Conservation (phyloP, 1,140 invertebrate genomes). For the Anoplophora glabripennis region DNA sequence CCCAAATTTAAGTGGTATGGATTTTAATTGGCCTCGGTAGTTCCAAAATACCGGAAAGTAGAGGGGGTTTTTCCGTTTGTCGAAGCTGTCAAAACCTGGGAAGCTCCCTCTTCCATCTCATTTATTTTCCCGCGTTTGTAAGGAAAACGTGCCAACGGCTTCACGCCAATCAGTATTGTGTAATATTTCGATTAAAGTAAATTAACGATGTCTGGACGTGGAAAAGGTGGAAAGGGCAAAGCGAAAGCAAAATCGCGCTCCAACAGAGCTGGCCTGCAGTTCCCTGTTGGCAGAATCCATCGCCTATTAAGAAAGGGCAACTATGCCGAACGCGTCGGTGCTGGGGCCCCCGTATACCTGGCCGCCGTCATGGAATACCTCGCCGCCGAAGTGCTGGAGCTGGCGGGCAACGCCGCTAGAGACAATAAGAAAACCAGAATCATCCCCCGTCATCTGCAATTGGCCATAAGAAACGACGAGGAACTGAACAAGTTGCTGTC, state of each 20-base stretch:
- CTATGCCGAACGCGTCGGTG: conserved; percentile 68
- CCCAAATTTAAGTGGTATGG: too few relatives aligned
- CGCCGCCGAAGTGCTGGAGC: conserved; percentile 66
- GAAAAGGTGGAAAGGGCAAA: conserved; percentile 27
- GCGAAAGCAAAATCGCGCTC: conserved; percentile 26
- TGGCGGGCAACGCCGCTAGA: conserved; percentile 74
- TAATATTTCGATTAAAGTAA: not conserved
- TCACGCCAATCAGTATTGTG: too few relatives aligned
- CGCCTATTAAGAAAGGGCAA: conserved; percentile 63
- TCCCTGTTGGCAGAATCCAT: conserved; percentile 71
- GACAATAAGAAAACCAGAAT: conserved; percentile 66
- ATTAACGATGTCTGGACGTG: conserved; percentile 25
- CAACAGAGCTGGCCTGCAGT: conserved; percentile 64
- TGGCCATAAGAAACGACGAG: conserved; percentile 84
- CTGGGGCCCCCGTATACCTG: conserved; percentile 68
- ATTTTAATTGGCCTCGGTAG: too few relatives aligned
- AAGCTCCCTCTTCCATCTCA: too few relatives aligned
- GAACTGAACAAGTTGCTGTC: conserved; percentile 75
- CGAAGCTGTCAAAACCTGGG: too few relatives aligned
- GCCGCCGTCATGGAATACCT: conserved; percentile 63
- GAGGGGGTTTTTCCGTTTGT: too few relatives aligned
- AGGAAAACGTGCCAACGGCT: too few relatives aligned
- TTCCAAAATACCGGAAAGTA: too few relatives aligned
- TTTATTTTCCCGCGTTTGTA: too few relatives aligned
- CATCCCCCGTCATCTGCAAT: conserved; percentile 73